These are phyloP conservation scores for Sebastes oblongus DNA, from an alignment of 2,797 vertebrate species.

Conservation along the genomic window DNA sequence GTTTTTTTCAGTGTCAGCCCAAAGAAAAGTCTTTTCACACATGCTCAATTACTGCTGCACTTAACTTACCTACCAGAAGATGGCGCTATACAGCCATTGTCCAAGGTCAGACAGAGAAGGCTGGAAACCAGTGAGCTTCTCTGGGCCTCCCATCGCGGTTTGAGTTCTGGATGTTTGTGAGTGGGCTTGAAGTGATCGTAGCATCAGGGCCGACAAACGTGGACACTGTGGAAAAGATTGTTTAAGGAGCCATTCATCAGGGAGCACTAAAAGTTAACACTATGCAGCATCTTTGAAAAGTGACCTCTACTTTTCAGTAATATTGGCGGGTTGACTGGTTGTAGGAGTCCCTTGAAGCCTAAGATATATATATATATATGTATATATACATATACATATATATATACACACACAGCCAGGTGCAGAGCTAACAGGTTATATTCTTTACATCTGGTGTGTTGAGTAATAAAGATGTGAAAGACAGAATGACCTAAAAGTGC, in stretches of 20 bases:
- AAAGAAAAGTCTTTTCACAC: not conserved
- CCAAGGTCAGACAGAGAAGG: conserved; percentile 9
- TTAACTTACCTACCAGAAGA: conserved; percentile 67
- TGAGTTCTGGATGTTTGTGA: conserved; percentile 33
- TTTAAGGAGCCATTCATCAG: conserved; percentile 15
- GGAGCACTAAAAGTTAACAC: conserved; percentile 13
- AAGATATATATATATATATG: not conserved
- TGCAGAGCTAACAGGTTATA: conserved; percentile 53
- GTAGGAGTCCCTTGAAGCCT: not conserved
- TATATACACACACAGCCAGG: conserved; percentile 23
- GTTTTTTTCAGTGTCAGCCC: not conserved
- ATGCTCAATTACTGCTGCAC: not conserved
- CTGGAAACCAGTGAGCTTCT: conserved; percentile 1
- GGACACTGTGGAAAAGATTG: conserved; percentile 15
- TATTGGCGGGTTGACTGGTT: not conserved
- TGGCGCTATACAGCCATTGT: conserved; percentile 70
- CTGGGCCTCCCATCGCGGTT: conserved; percentile 19
- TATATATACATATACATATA: not conserved
- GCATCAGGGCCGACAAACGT: not conserved
- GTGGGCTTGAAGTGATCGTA: conserved; percentile 9
- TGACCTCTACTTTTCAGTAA: conserved; percentile 3
- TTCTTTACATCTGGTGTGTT: conserved; percentile 53
- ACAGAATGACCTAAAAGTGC: conserved; percentile 49
- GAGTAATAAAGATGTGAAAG: conserved; percentile 55
- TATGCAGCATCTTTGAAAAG: conserved; percentile 11